Percentiles rank a stretch among this genome's conserved stretches.
Conservation (phyloP, 2,888 invertebrate genomes). For the Cryptops parisi region DNA sequence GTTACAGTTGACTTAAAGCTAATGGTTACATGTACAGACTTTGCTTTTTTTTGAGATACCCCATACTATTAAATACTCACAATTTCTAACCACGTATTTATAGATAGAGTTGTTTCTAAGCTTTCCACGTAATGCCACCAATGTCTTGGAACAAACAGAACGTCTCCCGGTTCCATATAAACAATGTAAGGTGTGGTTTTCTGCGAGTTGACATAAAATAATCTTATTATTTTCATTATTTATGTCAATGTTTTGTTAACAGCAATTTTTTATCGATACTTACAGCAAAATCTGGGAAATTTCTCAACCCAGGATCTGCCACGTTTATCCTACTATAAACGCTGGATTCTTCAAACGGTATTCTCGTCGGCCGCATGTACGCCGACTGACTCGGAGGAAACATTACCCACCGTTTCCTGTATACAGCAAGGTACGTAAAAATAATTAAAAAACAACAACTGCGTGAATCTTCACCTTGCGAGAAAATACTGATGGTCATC, state of each 20-base stretch:
- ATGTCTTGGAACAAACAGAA: constrained; percentile 69
- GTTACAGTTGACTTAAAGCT: no score
- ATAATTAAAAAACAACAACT: no score
- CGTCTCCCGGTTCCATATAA: constrained; percentile 65
- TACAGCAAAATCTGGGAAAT: constrained; percentile 26
- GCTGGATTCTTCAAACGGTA: constrained; percentile 95
- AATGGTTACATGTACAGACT: no score
- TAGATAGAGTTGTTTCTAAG: constrained; percentile 39
- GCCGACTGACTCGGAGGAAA: constrained; percentile 63
- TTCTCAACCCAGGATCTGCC: constrained; percentile 42
- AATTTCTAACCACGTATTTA: constrained; percentile 65
- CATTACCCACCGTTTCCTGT: constrained; percentile 77
- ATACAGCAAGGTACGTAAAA: constrained; percentile 18
- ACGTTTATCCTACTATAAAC: constrained; percentile 75
- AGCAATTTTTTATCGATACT: background rate
- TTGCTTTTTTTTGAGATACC: no score
- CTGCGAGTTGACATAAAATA: constrained; percentile 21
- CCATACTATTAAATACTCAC: constrained; percentile 33
- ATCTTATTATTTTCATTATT: background rate
- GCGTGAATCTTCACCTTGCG: no score
- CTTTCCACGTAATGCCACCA: constrained; percentile 97
- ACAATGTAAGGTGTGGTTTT: constrained; percentile 37
- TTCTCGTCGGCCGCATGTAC: constrained; percentile 55
- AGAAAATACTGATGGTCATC: no score
- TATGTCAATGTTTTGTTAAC: background rate